Evolutionary conservation across 2,888 invertebrate species (phyloP), one percentile per base, ranked within the genome.

Genomic region (Miltochrista miniata): DNA sequence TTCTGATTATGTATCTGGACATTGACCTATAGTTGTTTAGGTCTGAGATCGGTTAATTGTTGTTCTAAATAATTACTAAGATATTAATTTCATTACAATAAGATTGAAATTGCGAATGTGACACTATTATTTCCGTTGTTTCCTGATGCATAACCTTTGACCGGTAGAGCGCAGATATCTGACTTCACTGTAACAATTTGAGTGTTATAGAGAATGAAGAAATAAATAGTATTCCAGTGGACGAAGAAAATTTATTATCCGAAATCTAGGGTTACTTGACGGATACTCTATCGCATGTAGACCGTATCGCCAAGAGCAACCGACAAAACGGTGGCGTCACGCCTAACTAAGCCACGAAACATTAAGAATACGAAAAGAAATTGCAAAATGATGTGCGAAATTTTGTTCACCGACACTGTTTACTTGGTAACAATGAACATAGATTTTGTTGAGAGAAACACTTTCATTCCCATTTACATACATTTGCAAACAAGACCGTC

Each of bases 281-380:
- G 83, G 86, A 87, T 87, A 76, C 78, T 76, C 67, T 51, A 63
- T 56, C 73, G 81, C 83, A 89, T 90, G 72, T 88, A 90, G 90
- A 90, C 90, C 90, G 90, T 81, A 83, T 87, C 87, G 82, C 76
- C 81, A 84, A 84, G 81, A 83, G 79, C 76, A 77, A 76, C 77
- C 80, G 83, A 86, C 86, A 87, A 87, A 90, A 86, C 83, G 83
- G 74, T 72, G 76, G 76, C 82, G 85, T 90, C 84, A 89, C 85
- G 86, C 85, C 79, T 71, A 87, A 87, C 83, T 81, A 82, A 81
- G 64, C 79, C 80, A 84, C 82, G 83, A 83, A 81, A 85, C 74
- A 68, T 70, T 77, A 68, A 76, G 82, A 83, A 79, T 70, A 69
- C 72, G 72, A 79, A 68, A 75, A 72, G 64, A 79, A 74, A 72